Percentiles rank a stretch among this genome's conserved stretches.
phyloP scores from a whole-genome alignment of 1,140 invertebrate species.

The Asobara japonica region DNA sequence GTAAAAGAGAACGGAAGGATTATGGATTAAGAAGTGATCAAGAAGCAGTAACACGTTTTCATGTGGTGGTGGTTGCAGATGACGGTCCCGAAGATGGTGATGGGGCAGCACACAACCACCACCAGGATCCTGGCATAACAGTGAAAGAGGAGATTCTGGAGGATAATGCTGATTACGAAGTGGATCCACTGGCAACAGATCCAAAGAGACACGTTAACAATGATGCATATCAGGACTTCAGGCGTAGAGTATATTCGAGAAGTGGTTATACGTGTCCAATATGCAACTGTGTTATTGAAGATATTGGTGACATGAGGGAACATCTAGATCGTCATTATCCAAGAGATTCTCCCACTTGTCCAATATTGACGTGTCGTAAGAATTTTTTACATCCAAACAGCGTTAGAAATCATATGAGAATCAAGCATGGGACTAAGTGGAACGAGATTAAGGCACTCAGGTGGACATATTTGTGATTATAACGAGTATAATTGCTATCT shows the following conservation, averaged over 20 bases:
- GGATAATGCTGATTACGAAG: not conserved
- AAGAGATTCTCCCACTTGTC: slow-evolving; percentile 81
- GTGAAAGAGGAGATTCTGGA: slow-evolving; percentile 20
- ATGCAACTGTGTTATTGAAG: slow-evolving; percentile 73
- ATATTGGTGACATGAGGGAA: slow-evolving; percentile 73
- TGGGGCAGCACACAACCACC: slow-evolving; percentile 63
- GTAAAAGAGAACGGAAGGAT: slow-evolving; percentile 11
- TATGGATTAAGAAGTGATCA: slow-evolving; percentile 42
- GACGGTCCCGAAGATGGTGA: slow-evolving; percentile 61
- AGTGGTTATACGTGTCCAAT: slow-evolving; percentile 72
- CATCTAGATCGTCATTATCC: slow-evolving; percentile 85
- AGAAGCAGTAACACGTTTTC: slow-evolving; percentile 58
- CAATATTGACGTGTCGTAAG: slow-evolving; percentile 77
- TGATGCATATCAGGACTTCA: slow-evolving; percentile 49
- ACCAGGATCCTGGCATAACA: slow-evolving; percentile 45
- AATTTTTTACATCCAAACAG: slow-evolving; percentile 83
- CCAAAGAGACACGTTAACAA: not conserved
- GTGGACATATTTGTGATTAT: slow-evolving; percentile 71
- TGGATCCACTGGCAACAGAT: not conserved
- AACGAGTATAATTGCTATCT: not conserved
- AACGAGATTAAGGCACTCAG: slow-evolving; percentile 83
- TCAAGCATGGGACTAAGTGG: slow-evolving; percentile 82
- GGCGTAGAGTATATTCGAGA: slow-evolving; percentile 40
- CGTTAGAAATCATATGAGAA: slow-evolving; percentile 84
- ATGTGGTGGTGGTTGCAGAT: slow-evolving; percentile 68